These are phyloP conservation scores for Salticus scenicus DNA, from an alignment of 2,888 invertebrate genomes.

Conservation along the genomic window DNA sequence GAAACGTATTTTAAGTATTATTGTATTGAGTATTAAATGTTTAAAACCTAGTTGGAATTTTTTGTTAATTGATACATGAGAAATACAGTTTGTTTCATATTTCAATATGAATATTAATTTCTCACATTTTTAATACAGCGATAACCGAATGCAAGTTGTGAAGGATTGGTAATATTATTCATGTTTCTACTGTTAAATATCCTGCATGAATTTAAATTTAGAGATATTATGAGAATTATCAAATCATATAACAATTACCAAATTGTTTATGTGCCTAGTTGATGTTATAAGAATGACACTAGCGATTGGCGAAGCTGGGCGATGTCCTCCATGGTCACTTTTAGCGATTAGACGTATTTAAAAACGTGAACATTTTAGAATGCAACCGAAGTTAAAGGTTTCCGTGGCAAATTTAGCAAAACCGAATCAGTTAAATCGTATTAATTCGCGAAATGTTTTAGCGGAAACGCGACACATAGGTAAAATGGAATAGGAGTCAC, in stretches of 20 bases:
- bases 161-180: background rate
- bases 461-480: constrained; percentile 51
- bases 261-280: background rate
- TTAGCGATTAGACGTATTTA: constrained; percentile 58
- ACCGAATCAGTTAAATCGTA: constrained; percentile 53
- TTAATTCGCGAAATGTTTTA: constrained; percentile 52
- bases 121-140: too few species aligned
- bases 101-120: too few species aligned
- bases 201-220: background rate
- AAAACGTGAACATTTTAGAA: constrained; percentile 60
- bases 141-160: background rate
- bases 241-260: background rate
- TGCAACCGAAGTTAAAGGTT: constrained; percentile 60
- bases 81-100: too few species aligned
- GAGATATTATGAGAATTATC: background rate
- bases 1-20: too few species aligned
- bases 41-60: too few species aligned
- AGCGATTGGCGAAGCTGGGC: constrained; percentile 43
- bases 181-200: background rate
- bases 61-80: too few species aligned
- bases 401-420: constrained; percentile 69
- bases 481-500: constrained; percentile 53
- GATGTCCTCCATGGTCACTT: constrained; percentile 45
- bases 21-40: too few species aligned
- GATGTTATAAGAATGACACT: background rate